These are phyloP conservation scores for Potamarius usumacintae DNA, from an alignment of 2,113 vertebrate species.

Conservation along the genomic window DNA sequence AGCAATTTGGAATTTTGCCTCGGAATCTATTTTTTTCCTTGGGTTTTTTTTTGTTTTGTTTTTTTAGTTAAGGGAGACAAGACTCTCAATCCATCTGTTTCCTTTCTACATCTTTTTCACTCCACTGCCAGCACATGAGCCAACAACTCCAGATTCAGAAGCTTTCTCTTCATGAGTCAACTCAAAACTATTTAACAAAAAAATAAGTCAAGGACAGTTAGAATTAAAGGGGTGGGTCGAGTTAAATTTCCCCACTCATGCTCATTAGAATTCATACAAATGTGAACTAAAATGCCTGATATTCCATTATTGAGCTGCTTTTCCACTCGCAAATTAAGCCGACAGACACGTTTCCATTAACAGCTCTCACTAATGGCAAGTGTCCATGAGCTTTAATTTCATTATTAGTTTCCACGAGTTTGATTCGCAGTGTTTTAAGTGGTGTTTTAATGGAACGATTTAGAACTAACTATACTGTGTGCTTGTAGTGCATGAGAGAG, in stretches of 20 bases:
- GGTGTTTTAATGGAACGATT: not conserved
- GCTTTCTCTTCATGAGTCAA: not conserved
- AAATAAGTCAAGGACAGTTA: not conserved
- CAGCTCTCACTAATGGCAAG: not conserved
- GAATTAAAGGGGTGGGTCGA: not conserved
- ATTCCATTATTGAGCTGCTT: not conserved
- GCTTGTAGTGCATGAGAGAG: not conserved
- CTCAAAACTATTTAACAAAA: not conserved
- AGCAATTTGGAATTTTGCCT: not conserved
- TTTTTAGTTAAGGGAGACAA: not conserved
- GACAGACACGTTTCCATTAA: not conserved
- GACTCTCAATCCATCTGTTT: not conserved
- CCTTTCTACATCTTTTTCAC: not conserved
- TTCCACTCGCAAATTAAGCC: not conserved
- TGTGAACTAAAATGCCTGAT: not conserved
- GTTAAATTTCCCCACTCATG: too few species aligned
- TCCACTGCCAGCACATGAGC: too few species aligned
- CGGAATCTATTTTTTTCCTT: not conserved
- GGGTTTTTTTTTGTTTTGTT: not conserved
- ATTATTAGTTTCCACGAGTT: not conserved
- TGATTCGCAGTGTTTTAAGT: slow-evolving; percentile 4
- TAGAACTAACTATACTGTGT: not conserved
- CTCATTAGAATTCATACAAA: not conserved
- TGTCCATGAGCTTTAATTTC: not conserved
- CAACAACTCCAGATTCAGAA: not conserved